These are phyloP conservation scores for Anguilla marmorata DNA, from an alignment of 2,797 vertebrate genomes.

Conservation along the genomic window DNA sequence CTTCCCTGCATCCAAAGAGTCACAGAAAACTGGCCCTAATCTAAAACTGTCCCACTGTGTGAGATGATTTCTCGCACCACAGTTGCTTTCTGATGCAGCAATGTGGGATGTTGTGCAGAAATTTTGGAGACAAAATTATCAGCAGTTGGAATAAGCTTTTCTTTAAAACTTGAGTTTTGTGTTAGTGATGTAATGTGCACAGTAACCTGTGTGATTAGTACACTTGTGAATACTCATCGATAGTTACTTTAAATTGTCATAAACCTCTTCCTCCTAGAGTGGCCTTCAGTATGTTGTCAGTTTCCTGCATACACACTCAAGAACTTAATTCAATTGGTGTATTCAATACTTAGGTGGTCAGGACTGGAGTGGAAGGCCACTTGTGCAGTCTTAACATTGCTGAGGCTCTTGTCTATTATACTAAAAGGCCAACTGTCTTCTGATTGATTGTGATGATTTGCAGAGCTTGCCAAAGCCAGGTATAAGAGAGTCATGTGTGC, in stretches of 20 bases:
- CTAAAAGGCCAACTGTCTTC: neutral
- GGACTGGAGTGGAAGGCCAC: neutral
- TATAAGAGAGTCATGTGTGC: neutral
- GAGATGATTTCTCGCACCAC: neutral
- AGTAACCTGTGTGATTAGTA: neutral
- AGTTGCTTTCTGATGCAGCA: neutral
- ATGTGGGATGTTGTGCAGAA: neutral
- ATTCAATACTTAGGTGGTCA: neutral
- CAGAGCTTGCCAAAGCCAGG: neutral
- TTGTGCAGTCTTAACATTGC: neutral
- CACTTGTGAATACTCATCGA: neutral
- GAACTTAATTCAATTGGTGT: neutral
- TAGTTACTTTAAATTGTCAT: neutral
- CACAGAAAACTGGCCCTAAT: neutral
- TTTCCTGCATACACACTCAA: neutral
- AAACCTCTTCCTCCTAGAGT: neutral
- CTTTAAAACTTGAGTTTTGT: neutral
- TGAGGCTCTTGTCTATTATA: neutral
- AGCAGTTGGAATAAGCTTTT: neutral
- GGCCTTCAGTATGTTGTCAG: neutral
- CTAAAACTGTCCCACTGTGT: neutral
- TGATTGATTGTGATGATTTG: slow-evolving; percentile 12
- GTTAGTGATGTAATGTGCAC: neutral
- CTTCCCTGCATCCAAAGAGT: neutral
- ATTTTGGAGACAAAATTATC: neutral